Conservation (phyloP, 2,888 invertebrate species). For the Dinocampus coccinellae region DNA sequence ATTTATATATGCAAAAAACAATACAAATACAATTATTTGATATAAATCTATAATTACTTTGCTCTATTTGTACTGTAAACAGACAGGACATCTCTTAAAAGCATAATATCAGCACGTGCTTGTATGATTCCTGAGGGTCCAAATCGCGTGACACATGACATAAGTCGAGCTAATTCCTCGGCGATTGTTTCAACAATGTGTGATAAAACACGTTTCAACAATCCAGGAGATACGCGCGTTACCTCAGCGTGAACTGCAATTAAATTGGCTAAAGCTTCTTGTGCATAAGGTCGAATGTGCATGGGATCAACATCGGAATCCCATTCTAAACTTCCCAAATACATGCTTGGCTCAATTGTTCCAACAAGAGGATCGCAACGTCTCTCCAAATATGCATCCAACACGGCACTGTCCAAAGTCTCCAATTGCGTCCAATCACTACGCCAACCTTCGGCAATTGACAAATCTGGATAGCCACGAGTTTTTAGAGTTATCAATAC, state of each 20-base stretch:
- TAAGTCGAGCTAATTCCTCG: conserved; percentile 90
- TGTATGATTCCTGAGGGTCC: conserved; percentile 81
- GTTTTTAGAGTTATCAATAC: conserved; percentile 77
- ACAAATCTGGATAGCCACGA: conserved; percentile 79
- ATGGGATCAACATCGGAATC: conserved; percentile 81
- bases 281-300: conserved; percentile 89
- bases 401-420: conserved; percentile 75
- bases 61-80: conserved; percentile 77
- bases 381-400: conserved; percentile 88
- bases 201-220: conserved; percentile 80
- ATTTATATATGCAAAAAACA: background rate
- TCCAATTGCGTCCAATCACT: conserved; percentile 75
- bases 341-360: conserved; percentile 97
- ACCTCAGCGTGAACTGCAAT: conserved; percentile 85
- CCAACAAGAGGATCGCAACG: conserved; percentile 95
- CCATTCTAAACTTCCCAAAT: conserved; percentile 90
- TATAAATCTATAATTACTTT: conserved; percentile 70
- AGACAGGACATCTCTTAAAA: conserved; percentile 77
- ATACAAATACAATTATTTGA: background rate
- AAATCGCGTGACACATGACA: conserved; percentile 82
- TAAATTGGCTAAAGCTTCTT: conserved; percentile 87
- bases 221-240: conserved; percentile 81
- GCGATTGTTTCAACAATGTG: conserved; percentile 92
- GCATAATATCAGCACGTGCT: conserved; percentile 82
- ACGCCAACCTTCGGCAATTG: conserved; percentile 63